A percentile compares a stretch with the other conserved stretches of the same genome.
Conservation (phyloP, 2,113 vertebrate genomes). For the Oncorhynchus mykiss region DNA sequence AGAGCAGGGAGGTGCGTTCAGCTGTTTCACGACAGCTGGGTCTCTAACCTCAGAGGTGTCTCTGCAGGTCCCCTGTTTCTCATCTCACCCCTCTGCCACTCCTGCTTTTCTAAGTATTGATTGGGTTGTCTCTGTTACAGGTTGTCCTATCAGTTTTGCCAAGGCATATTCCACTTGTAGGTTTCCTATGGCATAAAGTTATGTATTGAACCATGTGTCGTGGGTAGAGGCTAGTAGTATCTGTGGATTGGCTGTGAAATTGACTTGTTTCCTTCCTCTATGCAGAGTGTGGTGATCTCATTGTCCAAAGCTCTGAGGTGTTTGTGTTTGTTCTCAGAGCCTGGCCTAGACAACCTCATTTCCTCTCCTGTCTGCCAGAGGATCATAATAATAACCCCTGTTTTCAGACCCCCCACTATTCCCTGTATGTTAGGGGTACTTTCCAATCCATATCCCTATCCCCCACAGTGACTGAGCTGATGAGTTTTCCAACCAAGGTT, state of each 20-base stretch:
- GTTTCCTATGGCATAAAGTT: too few relatives aligned
- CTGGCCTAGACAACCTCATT: conserved; percentile 51
- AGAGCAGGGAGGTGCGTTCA: conserved; percentile 55
- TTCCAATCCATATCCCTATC: conserved; percentile 46
- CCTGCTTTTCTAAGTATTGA: background rate
- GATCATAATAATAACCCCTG: conserved; percentile 69
- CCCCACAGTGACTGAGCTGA: conserved; percentile 54
- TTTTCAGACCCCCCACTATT: conserved; percentile 51
- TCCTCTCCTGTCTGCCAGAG: conserved; percentile 64
- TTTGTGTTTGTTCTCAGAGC: conserved; percentile 62
- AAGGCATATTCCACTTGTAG: background rate
- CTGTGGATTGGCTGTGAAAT: conserved; percentile 28
- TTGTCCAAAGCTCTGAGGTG: conserved; percentile 52
- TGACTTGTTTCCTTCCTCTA: conserved; percentile 64
- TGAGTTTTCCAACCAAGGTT: conserved; percentile 52
- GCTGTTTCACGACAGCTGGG: conserved; percentile 70
- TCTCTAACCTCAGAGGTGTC: conserved; percentile 36
- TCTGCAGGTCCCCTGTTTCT: conserved; percentile 7
- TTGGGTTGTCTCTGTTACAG: background rate
- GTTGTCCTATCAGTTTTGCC: background rate
- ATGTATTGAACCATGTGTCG: too few relatives aligned
- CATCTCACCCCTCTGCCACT: background rate
- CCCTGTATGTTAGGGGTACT: conserved; percentile 52
- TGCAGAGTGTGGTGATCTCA: conserved; percentile 20
- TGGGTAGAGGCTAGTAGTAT: background rate